Base-by-base conservation (phyloP, 2,888 invertebrate species). In the Campaea margaritaria region DNA sequence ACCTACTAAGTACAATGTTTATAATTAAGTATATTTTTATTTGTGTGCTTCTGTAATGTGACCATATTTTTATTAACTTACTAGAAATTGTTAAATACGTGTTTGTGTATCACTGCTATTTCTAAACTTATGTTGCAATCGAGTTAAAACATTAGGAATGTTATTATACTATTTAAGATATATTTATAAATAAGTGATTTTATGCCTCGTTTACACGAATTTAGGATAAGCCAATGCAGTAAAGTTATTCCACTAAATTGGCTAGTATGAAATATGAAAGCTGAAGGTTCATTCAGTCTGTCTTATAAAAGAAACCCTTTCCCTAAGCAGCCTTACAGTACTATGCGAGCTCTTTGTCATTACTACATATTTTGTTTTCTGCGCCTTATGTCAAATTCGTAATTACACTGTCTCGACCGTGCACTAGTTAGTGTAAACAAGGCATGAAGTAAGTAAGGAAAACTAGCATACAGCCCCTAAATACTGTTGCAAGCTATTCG, bases 401-500 rank as follows among this genome's bases (percentile, higher is more conserved):
- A 14, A 41, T 12, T 41, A 0, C 13, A 46, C 14, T 43, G 43
- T 21, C 27, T 21, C 27, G 12, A 43, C 5, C 27, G n/a, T 21
- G 5, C 21, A 43, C 43, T n/a, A 2, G 27, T 1, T 16, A 12
- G 21, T 39, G 27, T 27, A 39, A n/a, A 55, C 15, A 48, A 48
- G 5, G 15, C 28, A 10, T 13, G 8, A 31, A 34, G 16, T 48
- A n/a, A n/a, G 34, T 56, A n/a, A n/a, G 31, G 15, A 45, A 58
- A 56, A 54, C 27, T 56, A 48, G 61, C 67, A 57, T 56, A 58
- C 54, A 60, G 63, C 64, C 66, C n/a, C 60, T 73, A 72, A 71
- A 56, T 73, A 71, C 62, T 21, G 71, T 69, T 72, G 73, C 69
- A 84, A 83, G 83, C 82, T 75, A 68, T 72, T 71, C 75, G 45